Percentiles rank a stretch among this genome's conserved stretches.
These are phyloP conservation scores for Coregonus clupeaformis DNA, from an alignment of 2,113 vertebrate genomes.

Conservation along the genomic window DNA sequence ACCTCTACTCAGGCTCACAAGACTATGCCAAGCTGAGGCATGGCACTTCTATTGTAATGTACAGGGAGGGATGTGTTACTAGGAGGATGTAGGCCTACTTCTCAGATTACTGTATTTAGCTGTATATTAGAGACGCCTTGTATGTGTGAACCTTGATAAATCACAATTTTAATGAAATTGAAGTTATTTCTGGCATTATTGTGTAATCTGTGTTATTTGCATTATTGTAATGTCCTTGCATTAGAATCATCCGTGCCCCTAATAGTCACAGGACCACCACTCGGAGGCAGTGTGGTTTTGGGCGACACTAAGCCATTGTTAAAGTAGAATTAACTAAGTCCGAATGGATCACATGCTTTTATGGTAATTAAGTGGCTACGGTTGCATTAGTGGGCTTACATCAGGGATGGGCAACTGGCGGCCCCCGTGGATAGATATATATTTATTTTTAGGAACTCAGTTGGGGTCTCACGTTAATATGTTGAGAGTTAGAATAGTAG, in stretches of 20 bases:
- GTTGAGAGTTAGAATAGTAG: too few relatives aligned
- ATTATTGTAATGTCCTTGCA: neutral
- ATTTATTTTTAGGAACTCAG: too few relatives aligned
- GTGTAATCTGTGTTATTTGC: neutral
- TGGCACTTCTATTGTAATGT: neutral
- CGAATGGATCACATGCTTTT: neutral
- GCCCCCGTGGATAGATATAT: too few relatives aligned
- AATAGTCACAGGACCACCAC: conserved; percentile 5
- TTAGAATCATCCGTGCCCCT: neutral
- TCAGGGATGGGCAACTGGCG: neutral
- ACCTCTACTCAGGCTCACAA: neutral
- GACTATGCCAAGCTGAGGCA: neutral
- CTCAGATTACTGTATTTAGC: too few relatives aligned
- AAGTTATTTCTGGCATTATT: neutral
- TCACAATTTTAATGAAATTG: neutral
- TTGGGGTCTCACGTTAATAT: too few relatives aligned
- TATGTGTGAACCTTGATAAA: too few relatives aligned
- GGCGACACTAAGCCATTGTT: conserved; percentile 33
- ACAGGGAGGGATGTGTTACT: neutral
- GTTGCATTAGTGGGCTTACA: conserved; percentile 40
- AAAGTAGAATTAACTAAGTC: conserved; percentile 17
- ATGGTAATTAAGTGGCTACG: neutral
- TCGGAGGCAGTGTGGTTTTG: conserved; percentile 12
- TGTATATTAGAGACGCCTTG: too few relatives aligned
- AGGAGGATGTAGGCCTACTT: too few relatives aligned